These are phyloP conservation scores for Fabriciana adippe DNA, from an alignment of 2,888 invertebrate species.

Conservation along the genomic window DNA sequence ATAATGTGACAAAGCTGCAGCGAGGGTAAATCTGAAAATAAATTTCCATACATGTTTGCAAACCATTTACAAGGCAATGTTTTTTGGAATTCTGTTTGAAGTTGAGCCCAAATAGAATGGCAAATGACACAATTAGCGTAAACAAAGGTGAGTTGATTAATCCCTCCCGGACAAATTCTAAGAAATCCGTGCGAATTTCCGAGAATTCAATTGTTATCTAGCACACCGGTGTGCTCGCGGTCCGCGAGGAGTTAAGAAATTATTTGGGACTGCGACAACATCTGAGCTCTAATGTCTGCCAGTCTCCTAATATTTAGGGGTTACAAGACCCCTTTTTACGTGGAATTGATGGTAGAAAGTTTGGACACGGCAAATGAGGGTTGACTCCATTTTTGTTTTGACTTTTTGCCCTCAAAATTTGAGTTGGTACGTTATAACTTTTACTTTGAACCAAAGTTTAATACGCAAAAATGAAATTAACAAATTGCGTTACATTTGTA, in stretches of 20 bases:
- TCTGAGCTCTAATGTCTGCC: constrained; percentile 49
- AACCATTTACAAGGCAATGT: constrained; percentile 47
- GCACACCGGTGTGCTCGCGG: no score
- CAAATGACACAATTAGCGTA: constrained; percentile 65
- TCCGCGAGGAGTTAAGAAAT: no score
- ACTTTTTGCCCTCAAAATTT: constrained; percentile 18
- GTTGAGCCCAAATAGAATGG: constrained; percentile 61
- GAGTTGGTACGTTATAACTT: constrained; percentile 6
- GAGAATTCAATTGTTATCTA: no score
- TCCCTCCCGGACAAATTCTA: no score
- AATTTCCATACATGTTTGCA: constrained; percentile 40
- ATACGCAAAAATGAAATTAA: constrained; percentile 16
- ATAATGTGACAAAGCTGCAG: constrained; percentile 34
- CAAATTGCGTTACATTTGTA: constrained; percentile 9
- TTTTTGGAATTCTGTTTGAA: constrained; percentile 53
- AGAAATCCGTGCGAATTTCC: no score
- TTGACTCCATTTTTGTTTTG: constrained; percentile 36
- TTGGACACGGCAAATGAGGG: constrained; percentile 42
- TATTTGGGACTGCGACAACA: constrained; percentile 51
- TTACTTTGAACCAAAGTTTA: constrained; percentile 12
- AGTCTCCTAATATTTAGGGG: constrained; percentile 47
- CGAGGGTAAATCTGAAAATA: constrained; percentile 39
- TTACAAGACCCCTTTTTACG: constrained; percentile 49
- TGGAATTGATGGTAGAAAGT: constrained; percentile 40
- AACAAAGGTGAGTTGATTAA: constrained; percentile 72